Conservation (phyloP, 2,888 invertebrate species). For the Pristionchus entomophagus region DNA sequence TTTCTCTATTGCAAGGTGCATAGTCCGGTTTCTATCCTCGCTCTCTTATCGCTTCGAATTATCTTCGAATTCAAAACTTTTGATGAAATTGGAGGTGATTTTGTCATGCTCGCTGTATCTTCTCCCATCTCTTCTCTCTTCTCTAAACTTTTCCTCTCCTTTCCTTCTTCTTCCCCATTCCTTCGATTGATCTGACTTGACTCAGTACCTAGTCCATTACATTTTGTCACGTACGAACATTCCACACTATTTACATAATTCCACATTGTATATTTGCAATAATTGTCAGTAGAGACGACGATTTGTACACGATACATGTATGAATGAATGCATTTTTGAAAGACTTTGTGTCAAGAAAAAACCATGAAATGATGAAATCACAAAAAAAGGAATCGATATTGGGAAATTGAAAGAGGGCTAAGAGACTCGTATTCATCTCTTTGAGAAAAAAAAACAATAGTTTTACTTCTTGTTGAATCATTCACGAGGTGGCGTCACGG, state of each 20-base stretch:
- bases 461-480: too few relatives aligned
- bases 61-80: neutral
- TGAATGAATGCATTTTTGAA: neutral
- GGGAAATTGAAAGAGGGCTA: neutral
- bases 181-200: slow-evolving; percentile 7
- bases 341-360: neutral
- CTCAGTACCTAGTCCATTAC: slow-evolving; percentile 23
- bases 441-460: too few relatives aligned
- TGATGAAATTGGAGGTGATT: slow-evolving; percentile 8
- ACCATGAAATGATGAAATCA: neutral
- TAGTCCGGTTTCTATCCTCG: neutral
- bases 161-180: neutral
- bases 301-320: neutral
- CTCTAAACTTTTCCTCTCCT: neutral
- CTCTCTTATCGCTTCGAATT: neutral
- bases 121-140: neutral
- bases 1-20: neutral
- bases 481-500: neutral
- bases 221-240: neutral
- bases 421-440: too few relatives aligned
- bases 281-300: neutral
- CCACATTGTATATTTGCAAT: slow-evolving; percentile 23
- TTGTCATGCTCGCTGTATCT: neutral
- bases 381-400: neutral
- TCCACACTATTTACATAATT: neutral